Evolutionary conservation across 2,888 invertebrate genomes (phyloP), one percentile per base, ranked within the genome.

Genomic region (Stenichneumon culpator): DNA sequence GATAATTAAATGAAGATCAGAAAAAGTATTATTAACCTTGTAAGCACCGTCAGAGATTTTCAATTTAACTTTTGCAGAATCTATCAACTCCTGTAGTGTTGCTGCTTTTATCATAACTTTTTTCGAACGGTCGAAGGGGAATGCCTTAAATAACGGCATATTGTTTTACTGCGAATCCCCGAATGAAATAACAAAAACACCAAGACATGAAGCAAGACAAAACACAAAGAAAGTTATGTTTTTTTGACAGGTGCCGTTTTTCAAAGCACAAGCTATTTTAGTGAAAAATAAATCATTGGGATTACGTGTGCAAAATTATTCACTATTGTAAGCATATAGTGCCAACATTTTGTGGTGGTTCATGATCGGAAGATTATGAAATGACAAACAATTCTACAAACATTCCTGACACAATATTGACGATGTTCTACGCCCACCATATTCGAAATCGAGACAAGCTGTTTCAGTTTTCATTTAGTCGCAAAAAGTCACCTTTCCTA

Each of bases 101-200:
- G 16, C 52, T 52, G 52, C 52, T 52, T 19, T 19, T 22, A 57
- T 57, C 22, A 57, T 9, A 0, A 57, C 57, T 22, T 57, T 57
- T 16, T 9, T 57, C 22, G n/a, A 9, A 16, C 57, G 19, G 57
- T n/a, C 57, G 22, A 19, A 57, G 57, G 57, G n/a, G 7, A 3
- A n/a, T n/a, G 25, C 57, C n/a, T 57, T 57, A 57, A 57, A 57
- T 22, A 57, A 19, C n/a, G 25, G 57, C 57, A 57, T 57, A 19
- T n/a, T 57, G 57, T 22, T 9, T 16, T 16, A 19, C 57, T 57
- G 57, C 2, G 22, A 57, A 52, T 52, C 57, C 25, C 25, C 25
- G 57, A 22, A 57, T 22, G n/a, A 22, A 57, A 57, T 22, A 57
- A 57, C 14, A 4, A 57, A 57, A n/a, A 50, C n/a, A 22, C 22